Evolutionary conservation across 2,888 invertebrate genomes (phyloP), one percentile per base, ranked within the genome.

Genomic region (Oasisia sp.): DNA sequence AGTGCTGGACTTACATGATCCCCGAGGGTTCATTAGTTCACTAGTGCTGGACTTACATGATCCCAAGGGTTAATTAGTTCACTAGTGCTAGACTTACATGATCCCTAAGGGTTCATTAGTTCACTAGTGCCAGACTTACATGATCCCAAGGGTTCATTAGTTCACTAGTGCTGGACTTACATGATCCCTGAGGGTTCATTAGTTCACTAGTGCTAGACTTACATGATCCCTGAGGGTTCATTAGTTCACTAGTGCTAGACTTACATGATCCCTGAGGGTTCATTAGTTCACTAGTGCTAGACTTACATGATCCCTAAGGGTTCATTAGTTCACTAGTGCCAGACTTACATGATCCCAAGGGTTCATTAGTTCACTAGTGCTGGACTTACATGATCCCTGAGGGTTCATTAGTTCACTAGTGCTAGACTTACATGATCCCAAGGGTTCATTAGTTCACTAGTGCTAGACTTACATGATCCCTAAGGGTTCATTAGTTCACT

Each of bases 71-170:
- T 99, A n/a, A n/a, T n/a, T n/a, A n/a, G n/a, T 89, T 90, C 32
- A 44, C 44, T 32, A 32, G 32, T 27, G 74, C 27, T 11, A 92
- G 92, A 93, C 94, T 91, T 97, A 99, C 98, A 98, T 97, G 95
- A 99, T 98, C 95, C 98, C 98, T 92, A 97, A 97, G 1, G 99
- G 99, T 96, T 99, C 99, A 97, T 98, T 99, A n/a, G n/a, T 89
- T 90, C 32, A 44, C 44, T 32, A 32, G 32, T 27, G 74, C 27
- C 2, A 92, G 92, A 93, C 94, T 91, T 97, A 99, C 98, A 98
- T 97, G 95, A 99, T 98, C 98, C 98, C 92, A 97, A 97, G 1
- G 99, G 99, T 96, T 99, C 99, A 97, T 98, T 99, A n/a, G n/a
- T 89, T 90, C 32, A 44, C 44, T 32, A 32, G 32, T 27, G 74